Base-by-base conservation (phyloP, 2,888 invertebrate genomes). In the Eilema griseolum region DNA sequence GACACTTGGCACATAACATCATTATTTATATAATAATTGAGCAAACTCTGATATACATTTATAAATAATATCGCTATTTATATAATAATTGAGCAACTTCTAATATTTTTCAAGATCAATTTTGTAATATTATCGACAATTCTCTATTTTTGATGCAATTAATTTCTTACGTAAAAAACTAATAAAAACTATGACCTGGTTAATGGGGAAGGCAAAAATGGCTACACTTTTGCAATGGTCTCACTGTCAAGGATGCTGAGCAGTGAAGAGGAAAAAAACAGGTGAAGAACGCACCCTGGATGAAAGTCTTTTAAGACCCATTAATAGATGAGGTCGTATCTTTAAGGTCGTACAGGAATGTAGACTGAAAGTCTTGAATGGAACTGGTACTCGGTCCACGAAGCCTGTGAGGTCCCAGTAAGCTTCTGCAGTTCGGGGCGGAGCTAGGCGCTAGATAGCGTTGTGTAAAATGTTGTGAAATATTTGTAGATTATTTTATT, bases 21-120 rank as follows among this genome's bases (percentile, higher is more conserved):
- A 26, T 0, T 24, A 23, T 20, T 63, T 63, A 69, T 59, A 56
- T 63, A 62, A 69, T 41, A 63, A 16, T 62, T 67, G 24, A 31
- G 56, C 24, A 67, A 61, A 7, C 61, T 31, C 11, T 33, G 52
- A 26, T 52, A 67, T 67, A 62, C 52, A 33, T 28, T 28, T 28
- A 28, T 28, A 28, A 4, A 28, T 28, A 28, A 28, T 5, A 28
- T 28, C 31, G 8, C 31, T 33, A 33, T 33, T 63, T 63, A 69
- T 59, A 56, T 63, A 62, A 69, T 41, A 63, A 16, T 62, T 67
- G 24, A 31, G 62, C 24, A 67, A 61, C 12, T 67, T 46, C 12
- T 33, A 33, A 26, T 24, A 61, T 68, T 52, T 64, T 26, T n/a
- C 28, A 28, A n/a, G 33, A 26, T 52, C 46, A 59, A n/a, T 10